Conservation (phyloP, 2,797 vertebrate genomes). For the Ibycter americanus region DNA sequence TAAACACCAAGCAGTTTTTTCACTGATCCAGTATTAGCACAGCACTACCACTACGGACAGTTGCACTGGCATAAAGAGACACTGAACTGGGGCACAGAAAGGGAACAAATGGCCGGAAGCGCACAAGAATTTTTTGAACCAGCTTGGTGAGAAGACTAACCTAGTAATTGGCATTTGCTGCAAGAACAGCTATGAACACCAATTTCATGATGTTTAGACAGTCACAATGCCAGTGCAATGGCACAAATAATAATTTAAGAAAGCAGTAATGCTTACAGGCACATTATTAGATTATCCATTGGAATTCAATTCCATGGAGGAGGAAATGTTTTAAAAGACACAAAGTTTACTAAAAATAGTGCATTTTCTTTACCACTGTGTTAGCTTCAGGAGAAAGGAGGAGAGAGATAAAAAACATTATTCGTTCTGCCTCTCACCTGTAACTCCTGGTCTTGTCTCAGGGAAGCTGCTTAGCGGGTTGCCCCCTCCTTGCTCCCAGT, state of each 20-base stretch:
- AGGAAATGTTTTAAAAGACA: neutral
- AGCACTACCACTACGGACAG: neutral
- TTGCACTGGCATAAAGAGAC: neutral
- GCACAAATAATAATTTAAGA: neutral
- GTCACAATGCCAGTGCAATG: neutral
- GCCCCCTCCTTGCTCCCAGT: neutral
- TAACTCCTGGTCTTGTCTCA: neutral
- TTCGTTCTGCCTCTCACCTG: neutral
- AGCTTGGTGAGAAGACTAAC: neutral
- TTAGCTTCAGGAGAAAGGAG: neutral
- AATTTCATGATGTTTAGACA: neutral
- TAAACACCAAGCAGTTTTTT: neutral
- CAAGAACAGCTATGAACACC: neutral
- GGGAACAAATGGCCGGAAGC: neutral
- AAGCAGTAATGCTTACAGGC: neutral
- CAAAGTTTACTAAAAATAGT: neutral
- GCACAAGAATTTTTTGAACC: neutral
- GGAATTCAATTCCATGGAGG: conserved; percentile 3
- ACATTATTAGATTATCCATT: neutral
- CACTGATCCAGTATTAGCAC: neutral
- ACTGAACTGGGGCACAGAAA: neutral
- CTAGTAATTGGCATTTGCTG: neutral
- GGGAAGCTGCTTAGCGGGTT: neutral
- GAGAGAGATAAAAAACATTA: accelerated
- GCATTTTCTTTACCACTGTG: neutral